Percentiles rank a stretch among this genome's conserved stretches.
Conservation (phyloP, 1,140 invertebrate species). For the Triops longicaudatus region DNA sequence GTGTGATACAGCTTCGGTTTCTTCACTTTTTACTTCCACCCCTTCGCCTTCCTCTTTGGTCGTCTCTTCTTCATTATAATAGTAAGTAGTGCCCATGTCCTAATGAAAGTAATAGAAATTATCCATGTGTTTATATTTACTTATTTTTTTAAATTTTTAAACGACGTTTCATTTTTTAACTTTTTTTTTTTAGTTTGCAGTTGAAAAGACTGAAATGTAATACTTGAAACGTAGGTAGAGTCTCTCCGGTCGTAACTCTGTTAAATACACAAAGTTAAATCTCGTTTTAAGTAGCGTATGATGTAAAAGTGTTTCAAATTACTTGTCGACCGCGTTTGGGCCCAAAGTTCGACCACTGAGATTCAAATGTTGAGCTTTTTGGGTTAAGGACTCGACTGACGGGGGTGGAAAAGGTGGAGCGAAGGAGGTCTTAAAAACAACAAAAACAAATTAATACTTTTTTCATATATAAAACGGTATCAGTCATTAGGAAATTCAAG, state of each 20-base stretch:
- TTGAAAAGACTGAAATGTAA: neutral
- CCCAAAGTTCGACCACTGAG: neutral
- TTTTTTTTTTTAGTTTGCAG: too few species aligned
- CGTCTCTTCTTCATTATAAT: conserved; percentile 56
- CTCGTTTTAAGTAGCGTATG: too few species aligned
- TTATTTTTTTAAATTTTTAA: neutral
- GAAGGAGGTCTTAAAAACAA: neutral
- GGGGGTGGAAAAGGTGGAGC: neutral
- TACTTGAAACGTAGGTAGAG: neutral
- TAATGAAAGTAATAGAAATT: neutral
- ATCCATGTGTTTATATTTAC: too few species aligned
- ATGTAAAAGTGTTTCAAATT: too few species aligned
- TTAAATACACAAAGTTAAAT: too few species aligned
- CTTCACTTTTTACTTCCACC: conserved; percentile 25
- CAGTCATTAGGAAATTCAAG: too few species aligned
- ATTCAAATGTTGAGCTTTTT: conserved; percentile 16
- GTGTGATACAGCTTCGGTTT: neutral
- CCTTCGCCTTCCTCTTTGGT: conserved; percentile 38
- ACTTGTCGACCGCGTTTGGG: neutral
- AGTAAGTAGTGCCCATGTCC: conserved; percentile 75
- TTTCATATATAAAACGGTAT: too few species aligned
- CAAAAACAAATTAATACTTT: neutral
- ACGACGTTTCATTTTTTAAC: conserved; percentile 20
- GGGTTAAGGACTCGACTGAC: neutral
- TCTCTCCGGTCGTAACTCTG: neutral